A percentile compares a stretch with the other conserved stretches of the same genome.
Conservation (phyloP, 2,113 vertebrate species). For the Tetrax tetrax region DNA sequence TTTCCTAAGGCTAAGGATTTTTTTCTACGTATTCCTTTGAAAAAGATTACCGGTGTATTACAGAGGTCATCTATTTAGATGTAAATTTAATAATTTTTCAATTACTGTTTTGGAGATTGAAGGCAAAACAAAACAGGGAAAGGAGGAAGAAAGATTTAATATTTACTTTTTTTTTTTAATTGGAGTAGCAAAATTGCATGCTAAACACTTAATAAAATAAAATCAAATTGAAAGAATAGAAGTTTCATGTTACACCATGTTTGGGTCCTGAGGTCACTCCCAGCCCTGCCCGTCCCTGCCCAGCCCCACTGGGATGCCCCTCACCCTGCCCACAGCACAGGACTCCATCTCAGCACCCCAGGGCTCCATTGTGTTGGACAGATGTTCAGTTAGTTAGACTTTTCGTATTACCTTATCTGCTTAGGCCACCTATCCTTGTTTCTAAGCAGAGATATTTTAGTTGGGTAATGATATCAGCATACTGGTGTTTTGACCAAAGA, state of each 20-base stretch:
- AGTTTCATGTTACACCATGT: not conserved
- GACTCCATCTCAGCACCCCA: not conserved
- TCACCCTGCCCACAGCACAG: no score
- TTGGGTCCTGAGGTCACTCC: not conserved
- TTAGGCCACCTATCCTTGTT: not conserved
- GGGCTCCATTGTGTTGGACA: not conserved
- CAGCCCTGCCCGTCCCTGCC: not conserved
- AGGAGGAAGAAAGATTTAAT: not conserved
- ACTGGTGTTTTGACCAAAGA: not conserved
- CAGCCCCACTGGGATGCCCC: not conserved
- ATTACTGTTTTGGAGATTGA: not conserved
- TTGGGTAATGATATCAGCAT: not conserved
- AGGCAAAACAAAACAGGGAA: not conserved
- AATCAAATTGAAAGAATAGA: not conserved
- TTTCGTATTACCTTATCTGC: not conserved
- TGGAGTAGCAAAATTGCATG: not conserved
- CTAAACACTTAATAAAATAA: not conserved
- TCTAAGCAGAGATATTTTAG: not conserved
- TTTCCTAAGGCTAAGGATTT: not conserved
- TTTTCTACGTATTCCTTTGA: not conserved
- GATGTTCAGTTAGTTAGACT: not conserved
- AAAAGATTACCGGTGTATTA: not conserved
- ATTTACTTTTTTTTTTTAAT: not conserved
- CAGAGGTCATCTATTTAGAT: not conserved
- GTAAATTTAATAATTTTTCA: not conserved